These are phyloP conservation scores for Fratercula arctica DNA, from an alignment of 2,797 vertebrate genomes.

Conservation along the genomic window DNA sequence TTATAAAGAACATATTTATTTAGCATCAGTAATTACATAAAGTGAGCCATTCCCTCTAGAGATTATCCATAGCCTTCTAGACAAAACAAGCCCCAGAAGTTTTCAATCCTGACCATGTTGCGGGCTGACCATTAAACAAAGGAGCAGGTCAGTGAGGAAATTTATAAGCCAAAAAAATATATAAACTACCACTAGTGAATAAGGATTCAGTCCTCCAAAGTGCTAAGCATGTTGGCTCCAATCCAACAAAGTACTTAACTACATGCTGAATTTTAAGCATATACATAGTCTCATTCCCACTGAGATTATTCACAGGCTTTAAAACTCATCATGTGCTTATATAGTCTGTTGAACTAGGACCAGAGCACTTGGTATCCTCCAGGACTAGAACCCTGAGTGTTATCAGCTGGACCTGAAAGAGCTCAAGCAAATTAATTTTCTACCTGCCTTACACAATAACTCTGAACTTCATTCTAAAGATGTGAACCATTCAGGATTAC, in stretches of 20 bases:
- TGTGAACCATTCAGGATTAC: not conserved
- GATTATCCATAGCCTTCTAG: conserved; percentile 48
- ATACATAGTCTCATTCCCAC: conserved; percentile 47
- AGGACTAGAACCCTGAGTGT: not conserved
- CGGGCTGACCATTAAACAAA: conserved; percentile 28
- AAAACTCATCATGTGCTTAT: conserved; percentile 1
- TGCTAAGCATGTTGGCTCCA: conserved; percentile 27
- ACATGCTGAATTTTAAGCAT: conserved; percentile 59
- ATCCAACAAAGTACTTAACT: conserved; percentile 25
- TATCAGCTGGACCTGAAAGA: not conserved
- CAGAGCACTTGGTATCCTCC: not conserved
- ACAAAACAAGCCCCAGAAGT: conserved; percentile 64
- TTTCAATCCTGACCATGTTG: conserved; percentile 54
- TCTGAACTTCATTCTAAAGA: not conserved
- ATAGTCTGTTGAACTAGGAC: not conserved
- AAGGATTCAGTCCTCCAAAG: conserved; percentile 34
- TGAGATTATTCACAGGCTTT: conserved; percentile 31
- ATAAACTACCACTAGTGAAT: conserved; percentile 5
- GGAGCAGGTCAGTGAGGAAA: conserved; percentile 33
- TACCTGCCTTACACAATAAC: not conserved
- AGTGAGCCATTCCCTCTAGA: conserved; percentile 47
- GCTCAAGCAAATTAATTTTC: not conserved
- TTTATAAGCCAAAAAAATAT: conserved; percentile 13
- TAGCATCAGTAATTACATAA: conserved; percentile 57
- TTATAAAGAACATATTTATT: conserved; percentile 67